phyloP scores from a whole-genome alignment of 30 jellyfish, hydroid and myxozoan genomes.

The Hydra vulgaris region DNA sequence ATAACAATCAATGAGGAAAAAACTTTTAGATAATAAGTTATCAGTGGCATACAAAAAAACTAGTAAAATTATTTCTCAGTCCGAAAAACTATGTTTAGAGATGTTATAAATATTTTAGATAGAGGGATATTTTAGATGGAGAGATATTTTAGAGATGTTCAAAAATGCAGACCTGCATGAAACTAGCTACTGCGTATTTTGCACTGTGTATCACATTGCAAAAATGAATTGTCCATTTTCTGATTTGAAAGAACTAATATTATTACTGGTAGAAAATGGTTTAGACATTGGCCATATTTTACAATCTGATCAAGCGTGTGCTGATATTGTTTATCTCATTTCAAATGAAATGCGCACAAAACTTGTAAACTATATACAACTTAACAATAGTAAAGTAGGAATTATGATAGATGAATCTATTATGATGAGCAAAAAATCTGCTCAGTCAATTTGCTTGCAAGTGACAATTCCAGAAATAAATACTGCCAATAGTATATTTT shows the following conservation, averaged over 20 bases:
- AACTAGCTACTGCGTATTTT: no score
- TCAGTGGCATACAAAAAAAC: not conserved
- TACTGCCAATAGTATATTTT: not conserved
- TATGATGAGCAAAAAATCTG: not conserved
- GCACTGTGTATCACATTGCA: not conserved
- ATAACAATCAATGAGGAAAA: not conserved
- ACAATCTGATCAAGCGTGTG: not conserved
- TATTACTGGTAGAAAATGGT: not conserved
- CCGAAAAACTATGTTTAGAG: not conserved
- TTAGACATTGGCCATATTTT: not conserved
- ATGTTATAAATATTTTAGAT: no score
- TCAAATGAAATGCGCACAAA: not conserved
- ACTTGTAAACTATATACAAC: not conserved
- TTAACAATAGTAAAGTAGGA: not conserved
- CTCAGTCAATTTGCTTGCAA: not conserved
- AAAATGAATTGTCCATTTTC: not conserved
- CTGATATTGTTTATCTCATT: not conserved
- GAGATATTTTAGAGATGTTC: not conserved
- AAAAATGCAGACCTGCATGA: no score
- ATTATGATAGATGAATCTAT: not conserved
- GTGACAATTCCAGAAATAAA: not conserved
- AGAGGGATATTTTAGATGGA: no score
- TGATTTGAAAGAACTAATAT: not conserved
- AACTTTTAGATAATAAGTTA: not conserved
- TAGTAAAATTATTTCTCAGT: not conserved